Base-by-base conservation (phyloP, 2,888 invertebrate genomes). In the Thalpophila matura region DNA sequence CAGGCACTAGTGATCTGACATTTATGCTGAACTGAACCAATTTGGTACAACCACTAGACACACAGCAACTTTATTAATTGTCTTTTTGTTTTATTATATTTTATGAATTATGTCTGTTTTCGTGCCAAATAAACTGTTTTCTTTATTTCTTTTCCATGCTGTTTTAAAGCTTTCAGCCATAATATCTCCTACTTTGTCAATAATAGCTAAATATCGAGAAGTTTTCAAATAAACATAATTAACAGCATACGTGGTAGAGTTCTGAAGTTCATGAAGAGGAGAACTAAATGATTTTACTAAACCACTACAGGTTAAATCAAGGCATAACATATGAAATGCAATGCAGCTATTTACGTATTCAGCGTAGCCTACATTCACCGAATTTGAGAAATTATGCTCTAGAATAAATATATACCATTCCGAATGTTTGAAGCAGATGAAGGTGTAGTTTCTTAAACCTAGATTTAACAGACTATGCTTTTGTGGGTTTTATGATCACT, bases 401-500 rank as follows among this genome's bases (percentile, higher is more conserved):
- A n/a, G 12, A 27, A 45, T 49, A 45, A 45, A 50, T 43, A 70
- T 20, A 65, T 60, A 49, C 27, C 62, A 61, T 70, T 43, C 61
- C 26, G 18, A 40, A n/a, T 9, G 33, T 33, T 60, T 42, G 70
- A 64, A 60, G 42, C 47, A 10, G 40, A 22, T 7, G 12, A 45
- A 60, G 47, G 62, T 26, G 46, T 27, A 20, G 10, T 47, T 43
- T 31, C 29, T 37, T 26, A 20, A 22, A 43, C 42, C 49, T 49
- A 45, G 12, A 60, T 68, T 22, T 38, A 26, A 10, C 22, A 70
- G 43, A 33, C 61, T 14, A n/a, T n/a, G 49, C n/a, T 29, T 67
- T 69, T 69, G 46, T 61, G 26, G 49, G 12, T 29, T 67, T 69
- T 69, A 59, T 61, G 26, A 38, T 49, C 38, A 31, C 29, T 70